Evolutionary conservation across 2,888 invertebrate species (phyloP), one percentile per base, ranked within the genome.

Genomic region (Catocala sponsa): DNA sequence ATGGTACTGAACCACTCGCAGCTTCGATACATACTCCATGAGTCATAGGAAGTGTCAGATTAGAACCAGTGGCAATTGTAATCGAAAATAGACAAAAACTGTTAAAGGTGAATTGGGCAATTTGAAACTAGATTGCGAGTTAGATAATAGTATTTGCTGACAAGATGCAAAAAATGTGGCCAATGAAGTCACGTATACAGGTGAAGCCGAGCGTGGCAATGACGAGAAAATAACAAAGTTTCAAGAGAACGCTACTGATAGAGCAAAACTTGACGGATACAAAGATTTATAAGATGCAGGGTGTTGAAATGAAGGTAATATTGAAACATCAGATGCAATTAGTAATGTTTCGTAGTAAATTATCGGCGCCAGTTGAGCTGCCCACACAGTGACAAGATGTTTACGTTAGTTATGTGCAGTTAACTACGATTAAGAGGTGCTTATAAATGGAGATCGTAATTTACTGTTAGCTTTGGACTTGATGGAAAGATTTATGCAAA

Each of bases 111-210:
- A 87, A 87, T 90, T 89, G 84, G 81, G 84, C 82, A 89, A 90
- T 89, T 88, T 84, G 70, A 84, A 85, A 87, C 79, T 76, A 77
- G 80, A 90, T 90, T 87, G 88, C 81, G 70, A 87, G 82, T 88
- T 86, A 85, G 85, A 86, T 85, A 87, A 87, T 83, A 81, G 77
- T 84, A 82, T 84, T 86, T 69, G 77, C 78, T 73, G 74, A 77
- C 76, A 78, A 72, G 49, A 65, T 66, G 78, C 76, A 87, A 89
- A 83, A 91, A 90, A 89, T 89, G 78, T 82, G 70, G 76, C 82
- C 85, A 83, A 88, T 88, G 85, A 83, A 91, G 86, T 92, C 92
- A 92, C 90, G 91, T 90, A 85, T 83, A 77, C 78, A 82, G 81
- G 82, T 76, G 83, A 83, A 90, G 83, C 83, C 82, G 85, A 90